Evolutionary conservation across 2,113 vertebrate species (phyloP).

Genomic region (Narcine bancroftii): DNA sequence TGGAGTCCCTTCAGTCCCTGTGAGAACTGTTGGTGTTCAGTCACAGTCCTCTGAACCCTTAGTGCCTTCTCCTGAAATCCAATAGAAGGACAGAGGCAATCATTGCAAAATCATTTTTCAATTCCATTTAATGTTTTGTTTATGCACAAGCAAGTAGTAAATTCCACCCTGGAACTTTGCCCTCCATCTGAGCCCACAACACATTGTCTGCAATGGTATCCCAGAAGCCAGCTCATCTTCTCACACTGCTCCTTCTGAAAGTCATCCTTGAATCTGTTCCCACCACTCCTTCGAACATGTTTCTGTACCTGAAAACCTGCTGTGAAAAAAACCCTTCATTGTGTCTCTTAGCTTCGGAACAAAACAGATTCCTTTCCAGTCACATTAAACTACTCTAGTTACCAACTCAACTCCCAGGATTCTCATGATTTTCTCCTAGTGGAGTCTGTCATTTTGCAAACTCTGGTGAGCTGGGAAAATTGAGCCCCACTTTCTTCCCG

Average conservation of each 20-base stretch:
- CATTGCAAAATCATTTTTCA: background rate
- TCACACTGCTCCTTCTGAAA: background rate
- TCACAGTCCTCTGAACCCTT: slow-evolving; percentile 77
- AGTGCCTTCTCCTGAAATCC: slow-evolving; percentile 80
- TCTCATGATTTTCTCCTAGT: background rate
- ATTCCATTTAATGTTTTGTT: background rate
- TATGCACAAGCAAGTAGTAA: background rate
- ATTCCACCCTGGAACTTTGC: background rate
- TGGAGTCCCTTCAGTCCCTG: slow-evolving; percentile 79
- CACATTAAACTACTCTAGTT: background rate
- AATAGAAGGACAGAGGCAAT: slow-evolving; percentile 37
- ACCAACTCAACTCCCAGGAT: background rate
- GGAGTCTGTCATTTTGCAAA: background rate
- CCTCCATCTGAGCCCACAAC: background rate
- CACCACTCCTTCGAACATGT: background rate
- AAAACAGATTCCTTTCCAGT: background rate
- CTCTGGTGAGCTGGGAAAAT: background rate
- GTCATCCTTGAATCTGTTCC: background rate
- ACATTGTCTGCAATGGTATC: background rate
- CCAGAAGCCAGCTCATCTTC: background rate
- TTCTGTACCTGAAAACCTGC: background rate
- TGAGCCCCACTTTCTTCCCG: no score
- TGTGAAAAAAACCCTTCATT: background rate
- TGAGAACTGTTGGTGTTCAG: slow-evolving; percentile 84
- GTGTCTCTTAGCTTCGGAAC: no score